A percentile compares a stretch with the other conserved stretches of the same genome.
Evolutionary conservation across 2,113 vertebrate species (phyloP).

Genomic region (Sterrhoptilus dennistouni): DNA sequence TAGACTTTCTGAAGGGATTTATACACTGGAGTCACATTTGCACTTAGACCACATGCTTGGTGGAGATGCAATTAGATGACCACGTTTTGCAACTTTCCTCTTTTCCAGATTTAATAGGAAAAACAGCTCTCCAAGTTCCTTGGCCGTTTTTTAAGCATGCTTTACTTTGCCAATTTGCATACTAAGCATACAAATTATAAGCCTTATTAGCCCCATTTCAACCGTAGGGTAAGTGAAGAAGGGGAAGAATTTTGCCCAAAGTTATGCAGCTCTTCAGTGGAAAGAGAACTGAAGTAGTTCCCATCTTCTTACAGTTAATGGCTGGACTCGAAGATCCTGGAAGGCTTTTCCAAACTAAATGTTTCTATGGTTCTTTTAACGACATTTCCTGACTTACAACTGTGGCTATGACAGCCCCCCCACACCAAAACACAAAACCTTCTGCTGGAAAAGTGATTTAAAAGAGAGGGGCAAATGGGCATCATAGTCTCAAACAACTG

Average conservation of each 20-base stretch:
- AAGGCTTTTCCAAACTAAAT: background rate
- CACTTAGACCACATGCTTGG: background rate
- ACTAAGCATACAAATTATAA: slow-evolving; percentile 44
- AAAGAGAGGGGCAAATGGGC: background rate
- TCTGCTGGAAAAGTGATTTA: background rate
- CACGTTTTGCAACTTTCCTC: background rate
- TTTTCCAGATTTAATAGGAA: background rate
- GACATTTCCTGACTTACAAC: background rate
- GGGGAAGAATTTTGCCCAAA: background rate
- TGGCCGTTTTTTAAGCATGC: background rate
- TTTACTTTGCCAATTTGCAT: slow-evolving; percentile 22
- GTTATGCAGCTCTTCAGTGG: background rate
- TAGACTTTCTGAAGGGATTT: slow-evolving; percentile 32
- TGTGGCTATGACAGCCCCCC: background rate
- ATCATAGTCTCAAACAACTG: background rate
- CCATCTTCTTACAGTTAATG: background rate
- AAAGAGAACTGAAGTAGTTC: background rate
- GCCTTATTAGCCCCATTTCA: slow-evolving; percentile 48
- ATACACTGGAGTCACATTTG: background rate
- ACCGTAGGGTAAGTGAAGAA: background rate
- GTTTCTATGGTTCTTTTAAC: background rate
- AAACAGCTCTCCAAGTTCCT: background rate
- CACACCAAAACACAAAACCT: background rate
- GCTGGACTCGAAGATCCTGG: accelerated
- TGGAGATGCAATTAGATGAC: background rate